Base-by-base conservation (phyloP, 2,113 vertebrate genomes). In the Bambusicola thoracicus region DNA sequence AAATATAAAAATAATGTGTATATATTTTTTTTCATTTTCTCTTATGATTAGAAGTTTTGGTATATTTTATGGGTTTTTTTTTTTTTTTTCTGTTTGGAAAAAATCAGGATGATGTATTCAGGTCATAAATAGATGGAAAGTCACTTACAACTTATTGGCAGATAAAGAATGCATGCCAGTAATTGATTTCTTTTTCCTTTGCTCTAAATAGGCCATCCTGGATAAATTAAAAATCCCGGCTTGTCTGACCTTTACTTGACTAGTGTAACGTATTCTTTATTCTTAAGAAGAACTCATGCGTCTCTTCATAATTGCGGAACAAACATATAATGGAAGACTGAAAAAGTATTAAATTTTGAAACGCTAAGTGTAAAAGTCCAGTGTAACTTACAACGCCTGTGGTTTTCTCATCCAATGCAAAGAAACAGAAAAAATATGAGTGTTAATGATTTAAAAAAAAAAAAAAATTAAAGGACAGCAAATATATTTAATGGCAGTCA, bases 151-250 rank as follows among this genome's bases (percentile, higher is more conserved):
- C 78, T 58, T 68, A 48, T 49, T 73, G 36, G 9, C 27, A 55
- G 19, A 0, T 2, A 73, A 14, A 74, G 22, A 40, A 76, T 0
- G 0, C 11, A 7, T 32, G 18, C n/a, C 69, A 88, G 24, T 34
- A 82, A 91, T 75, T 13, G 0, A 17, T 72, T 61, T 41, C 0
- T 62, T 67, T 68, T 58, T 17, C 1, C 2, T 76, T 69, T 67
- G 13, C 68, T 83, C 25, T 30, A 34, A 73, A 70, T 58, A 66
- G 8, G 5, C 4, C 3, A 0, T 34, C 81, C 19, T 46, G 21
- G 6, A 77, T 41, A 90, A 83, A 70, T 29, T 67, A 58, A 86
- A 86, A 74, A 81, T 67, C 19, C 16, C 67, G 19, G 0, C 12
- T 70, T 88, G 6, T 3, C 6, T 69, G 19, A 5, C 36, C 41